Percentiles rank a stretch among this genome's conserved stretches.
phyloP scores from a whole-genome alignment of 2,888 invertebrate species.

The Antheraea yamamai region DNA sequence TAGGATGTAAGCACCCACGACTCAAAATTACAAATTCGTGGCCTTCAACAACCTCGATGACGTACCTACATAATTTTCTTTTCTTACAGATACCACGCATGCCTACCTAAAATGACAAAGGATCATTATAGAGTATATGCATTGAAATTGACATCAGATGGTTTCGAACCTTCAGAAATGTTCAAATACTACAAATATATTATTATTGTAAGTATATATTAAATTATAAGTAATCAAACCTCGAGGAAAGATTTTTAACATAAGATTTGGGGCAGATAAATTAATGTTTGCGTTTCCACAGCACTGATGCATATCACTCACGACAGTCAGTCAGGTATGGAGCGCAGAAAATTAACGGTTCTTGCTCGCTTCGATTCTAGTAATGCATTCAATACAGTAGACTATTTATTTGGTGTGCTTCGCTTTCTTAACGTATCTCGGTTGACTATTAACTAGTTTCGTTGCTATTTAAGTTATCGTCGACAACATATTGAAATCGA shows the following conservation, averaged over 20 bases:
- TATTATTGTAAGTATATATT: constrained; percentile 35
- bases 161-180: constrained; percentile 27
- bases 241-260: neutral
- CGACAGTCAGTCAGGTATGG: neutral
- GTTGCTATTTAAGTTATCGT: no score
- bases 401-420: no score
- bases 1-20: no score
- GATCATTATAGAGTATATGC: constrained; percentile 40
- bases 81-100: constrained; percentile 18
- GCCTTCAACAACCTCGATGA: neutral
- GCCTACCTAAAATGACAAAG: constrained; percentile 41
- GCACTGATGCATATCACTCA: neutral
- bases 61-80: neutral
- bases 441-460: no score
- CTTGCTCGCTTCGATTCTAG: neutral
- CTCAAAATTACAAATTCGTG: neutral
- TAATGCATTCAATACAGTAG: neutral
- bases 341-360: neutral
- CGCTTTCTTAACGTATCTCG: no score
- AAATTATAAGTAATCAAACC: neutral
- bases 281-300: neutral
- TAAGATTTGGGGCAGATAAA: neutral
- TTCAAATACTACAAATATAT: constrained; percentile 35
- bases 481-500: no score
- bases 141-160: constrained; percentile 29